Conservation (phyloP, 2,797 vertebrate species). For the Pseudochirops corinnae region DNA sequence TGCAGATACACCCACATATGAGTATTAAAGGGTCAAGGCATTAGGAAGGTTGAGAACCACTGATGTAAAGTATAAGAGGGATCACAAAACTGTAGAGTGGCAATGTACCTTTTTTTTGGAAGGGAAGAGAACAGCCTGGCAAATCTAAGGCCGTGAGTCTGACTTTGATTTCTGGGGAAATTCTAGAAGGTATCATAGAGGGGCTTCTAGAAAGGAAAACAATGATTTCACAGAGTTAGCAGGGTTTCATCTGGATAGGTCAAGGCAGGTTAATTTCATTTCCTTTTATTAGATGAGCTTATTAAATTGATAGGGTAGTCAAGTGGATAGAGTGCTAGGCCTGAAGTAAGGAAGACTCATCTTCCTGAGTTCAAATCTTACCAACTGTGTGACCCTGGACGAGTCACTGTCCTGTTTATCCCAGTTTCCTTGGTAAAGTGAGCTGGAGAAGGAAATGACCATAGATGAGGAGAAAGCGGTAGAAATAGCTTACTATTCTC, state of each 20-base stretch:
- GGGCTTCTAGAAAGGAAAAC: neutral
- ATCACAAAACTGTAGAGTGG: neutral
- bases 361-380: neutral
- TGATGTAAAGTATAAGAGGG: neutral
- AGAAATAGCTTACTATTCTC: neutral
- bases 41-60: no score
- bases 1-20: no score
- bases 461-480: neutral
- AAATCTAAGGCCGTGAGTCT: neutral
- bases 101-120: neutral
- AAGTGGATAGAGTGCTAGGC: neutral
- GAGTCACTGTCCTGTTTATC: neutral
- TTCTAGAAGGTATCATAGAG: neutral
- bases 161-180: neutral
- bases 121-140: neutral
- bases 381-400: neutral
- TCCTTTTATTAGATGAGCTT: neutral
- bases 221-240: neutral
- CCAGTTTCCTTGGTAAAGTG: neutral
- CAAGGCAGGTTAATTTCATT: neutral
- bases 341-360: neutral
- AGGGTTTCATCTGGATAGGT: neutral
- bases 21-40: no score
- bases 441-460: neutral
- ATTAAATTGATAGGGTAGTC: neutral